Percentiles rank a stretch among this genome's conserved stretches.
These are phyloP conservation scores for Melospiza georgiana DNA, from an alignment of 2,113 vertebrate species.

Conservation along the genomic window DNA sequence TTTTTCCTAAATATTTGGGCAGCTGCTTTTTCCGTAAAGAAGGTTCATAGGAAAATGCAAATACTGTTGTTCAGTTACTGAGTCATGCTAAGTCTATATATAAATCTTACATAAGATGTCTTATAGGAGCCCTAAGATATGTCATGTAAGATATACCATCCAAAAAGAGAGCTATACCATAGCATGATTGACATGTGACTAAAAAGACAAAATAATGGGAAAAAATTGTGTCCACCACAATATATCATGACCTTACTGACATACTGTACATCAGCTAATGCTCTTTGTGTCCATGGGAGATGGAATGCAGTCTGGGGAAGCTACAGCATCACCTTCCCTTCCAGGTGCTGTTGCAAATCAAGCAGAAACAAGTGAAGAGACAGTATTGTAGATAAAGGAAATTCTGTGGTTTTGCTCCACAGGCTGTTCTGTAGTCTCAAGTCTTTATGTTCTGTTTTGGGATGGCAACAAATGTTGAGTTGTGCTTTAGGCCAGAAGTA, in stretches of 20 bases:
- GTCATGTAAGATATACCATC: background rate
- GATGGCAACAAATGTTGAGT: background rate
- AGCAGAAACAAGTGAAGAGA: background rate
- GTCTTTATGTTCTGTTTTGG: background rate
- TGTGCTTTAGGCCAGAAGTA: background rate
- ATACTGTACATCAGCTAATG: background rate
- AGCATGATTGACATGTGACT: background rate
- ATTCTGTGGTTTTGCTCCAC: background rate
- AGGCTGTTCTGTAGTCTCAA: background rate
- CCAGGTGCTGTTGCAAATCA: background rate
- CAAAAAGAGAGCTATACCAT: background rate
- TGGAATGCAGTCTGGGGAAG: background rate
- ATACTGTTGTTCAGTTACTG: conserved; percentile 47
- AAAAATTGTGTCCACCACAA: background rate
- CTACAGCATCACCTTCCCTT: background rate
- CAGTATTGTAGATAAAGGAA: background rate
- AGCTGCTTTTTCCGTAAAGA: conserved; percentile 30
- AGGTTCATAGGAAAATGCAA: conserved; percentile 8
- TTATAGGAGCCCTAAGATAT: background rate
- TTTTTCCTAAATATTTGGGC: background rate
- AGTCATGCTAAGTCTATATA: conserved; percentile 45
- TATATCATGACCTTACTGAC: background rate
- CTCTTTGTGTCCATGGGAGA: background rate
- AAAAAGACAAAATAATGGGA: background rate
- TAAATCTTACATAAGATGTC: conserved; percentile 51